Conservation (phyloP, 2,888 invertebrate species). For the Masnerella sp. region DNA sequence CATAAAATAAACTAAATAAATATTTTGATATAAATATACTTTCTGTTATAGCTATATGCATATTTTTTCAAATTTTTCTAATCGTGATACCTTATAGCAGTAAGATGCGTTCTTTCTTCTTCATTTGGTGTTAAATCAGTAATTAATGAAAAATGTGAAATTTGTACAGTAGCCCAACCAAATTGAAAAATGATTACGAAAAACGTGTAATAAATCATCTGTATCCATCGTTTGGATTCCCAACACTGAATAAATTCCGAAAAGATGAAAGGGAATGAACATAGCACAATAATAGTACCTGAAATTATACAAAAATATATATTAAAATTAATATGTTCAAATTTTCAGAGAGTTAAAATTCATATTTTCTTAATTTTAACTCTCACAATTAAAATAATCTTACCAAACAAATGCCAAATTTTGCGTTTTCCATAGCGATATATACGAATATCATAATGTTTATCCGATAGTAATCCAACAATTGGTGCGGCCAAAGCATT, state of each 20-base stretch:
- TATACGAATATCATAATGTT: slow-evolving; percentile 82
- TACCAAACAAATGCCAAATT: slow-evolving; percentile 93
- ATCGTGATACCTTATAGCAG: slow-evolving; percentile 87
- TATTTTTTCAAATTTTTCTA: no score
- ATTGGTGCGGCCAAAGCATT: slow-evolving; percentile 93
- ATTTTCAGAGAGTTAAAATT: no score
- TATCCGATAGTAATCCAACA: slow-evolving; percentile 91
- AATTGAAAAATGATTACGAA: slow-evolving; percentile 93
- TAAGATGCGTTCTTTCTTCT: slow-evolving; percentile 86
- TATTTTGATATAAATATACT: no score
- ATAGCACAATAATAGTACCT: slow-evolving; percentile 87
- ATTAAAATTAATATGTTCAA: no score
- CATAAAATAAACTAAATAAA: no score
- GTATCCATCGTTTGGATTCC: slow-evolving; percentile 82
- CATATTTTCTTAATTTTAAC: no score
- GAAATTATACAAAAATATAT: no score
- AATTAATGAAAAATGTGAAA: slow-evolving; percentile 93
- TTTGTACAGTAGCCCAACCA: slow-evolving; percentile 95
- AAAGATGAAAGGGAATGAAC: slow-evolving; percentile 93
- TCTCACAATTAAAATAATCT: no score
- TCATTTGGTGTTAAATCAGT: slow-evolving; percentile 88
- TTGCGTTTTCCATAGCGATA: slow-evolving; percentile 89
- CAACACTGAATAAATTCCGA: slow-evolving; percentile 85
- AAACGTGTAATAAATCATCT: slow-evolving; percentile 86
- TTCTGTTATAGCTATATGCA: no score